A percentile compares a stretch with the other conserved stretches of the same genome.
Evolutionary conservation across 2,888 invertebrate species (phyloP).

Genomic region (Heteromurus nitidus): DNA sequence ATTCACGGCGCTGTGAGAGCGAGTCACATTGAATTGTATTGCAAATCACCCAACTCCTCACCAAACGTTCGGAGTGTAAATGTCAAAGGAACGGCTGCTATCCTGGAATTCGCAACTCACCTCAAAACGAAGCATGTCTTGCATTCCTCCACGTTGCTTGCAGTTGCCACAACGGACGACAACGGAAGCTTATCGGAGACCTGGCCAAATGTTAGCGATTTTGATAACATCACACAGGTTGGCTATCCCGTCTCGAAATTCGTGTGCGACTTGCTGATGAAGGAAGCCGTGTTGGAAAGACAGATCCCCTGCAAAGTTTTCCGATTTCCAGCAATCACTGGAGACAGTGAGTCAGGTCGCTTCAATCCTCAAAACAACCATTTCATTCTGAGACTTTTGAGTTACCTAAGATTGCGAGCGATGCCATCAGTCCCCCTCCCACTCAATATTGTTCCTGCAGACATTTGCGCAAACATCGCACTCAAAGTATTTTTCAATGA

Average conservation of each 20-base stretch:
- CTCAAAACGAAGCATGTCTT: slow-evolving; percentile 19
- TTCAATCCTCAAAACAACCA: slow-evolving; percentile 18
- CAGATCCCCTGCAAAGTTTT: slow-evolving; percentile 34
- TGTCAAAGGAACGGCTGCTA: not conserved
- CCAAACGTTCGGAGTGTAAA: slow-evolving; percentile 1
- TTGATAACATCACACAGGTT: slow-evolving; percentile 3
- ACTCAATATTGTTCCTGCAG: slow-evolving; percentile 13
- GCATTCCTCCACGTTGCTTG: slow-evolving; percentile 1
- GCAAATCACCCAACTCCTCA: not conserved
- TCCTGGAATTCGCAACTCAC: slow-evolving; percentile 5
- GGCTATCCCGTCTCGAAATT: slow-evolving; percentile 38
- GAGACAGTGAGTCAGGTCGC: slow-evolving; percentile 17
- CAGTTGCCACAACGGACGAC: not conserved
- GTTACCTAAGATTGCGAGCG: slow-evolving; percentile 16
- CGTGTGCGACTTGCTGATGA: slow-evolving; percentile 34
- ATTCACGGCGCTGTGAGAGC: slow-evolving; percentile 36
- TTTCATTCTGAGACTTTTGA: slow-evolving; percentile 25
- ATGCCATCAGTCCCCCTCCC: slow-evolving; percentile 32
- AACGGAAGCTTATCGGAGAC: not conserved
- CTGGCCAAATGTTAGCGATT: slow-evolving; percentile 12
- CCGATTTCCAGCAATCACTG: slow-evolving; percentile 29
- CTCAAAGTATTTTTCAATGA: slow-evolving; percentile 19
- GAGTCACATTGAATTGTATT: slow-evolving; percentile 50
- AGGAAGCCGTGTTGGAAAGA: slow-evolving; percentile 8
- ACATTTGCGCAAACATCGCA: slow-evolving; percentile 20